Base-by-base conservation (phyloP, 2,888 invertebrate species). In the Zaprionus lineosus region DNA sequence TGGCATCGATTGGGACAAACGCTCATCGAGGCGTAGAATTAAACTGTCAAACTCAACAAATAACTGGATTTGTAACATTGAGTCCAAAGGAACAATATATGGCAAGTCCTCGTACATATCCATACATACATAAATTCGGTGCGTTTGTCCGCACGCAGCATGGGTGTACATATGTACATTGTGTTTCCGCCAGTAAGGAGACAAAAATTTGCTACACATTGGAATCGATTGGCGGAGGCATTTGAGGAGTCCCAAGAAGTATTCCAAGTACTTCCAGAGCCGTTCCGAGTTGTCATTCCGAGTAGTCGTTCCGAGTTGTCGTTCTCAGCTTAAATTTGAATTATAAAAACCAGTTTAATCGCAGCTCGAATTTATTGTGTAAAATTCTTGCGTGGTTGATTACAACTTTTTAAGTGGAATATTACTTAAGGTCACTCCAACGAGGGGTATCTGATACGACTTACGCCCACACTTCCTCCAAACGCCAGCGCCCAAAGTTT, bases 11-110 rank as follows among this genome's bases (percentile, higher is more conserved):
- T 55, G 33, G 18, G 64, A 51, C 53, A 62, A 63, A 47, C 62
- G 65, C 61, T 79, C 86, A 87, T 53, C 81, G 86, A 86, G 73
- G 86, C 85, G 86, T 87, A 75, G 87, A 87, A 85, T 85, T 85
- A 83, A 85, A 86, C 87, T 87, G 85, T 87, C 87, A 85, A 85
- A 85, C 77, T 77, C 77, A 76, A 86, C 85, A 87, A 87, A 87
- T 85, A 87, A 79, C 76, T 64, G 71, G 71, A 73, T 86, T 82
- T 86, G 67, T 68, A 64, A 75, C 79, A 84, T 53, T 59, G 55
- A 60, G 51, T 46, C 50, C 66, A 44, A 34, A 24, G 50, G 14
- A 60, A 33, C 29, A 18, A 15, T 19, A 47, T 50, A 39, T 28
- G 19, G 15, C 1, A 8, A 12, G n/a, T n/a, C n/a, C n/a, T n/a